These are phyloP conservation scores for Pseudobourletiella spinata DNA, from an alignment of 1,140 invertebrate species.

Conservation along the genomic window DNA sequence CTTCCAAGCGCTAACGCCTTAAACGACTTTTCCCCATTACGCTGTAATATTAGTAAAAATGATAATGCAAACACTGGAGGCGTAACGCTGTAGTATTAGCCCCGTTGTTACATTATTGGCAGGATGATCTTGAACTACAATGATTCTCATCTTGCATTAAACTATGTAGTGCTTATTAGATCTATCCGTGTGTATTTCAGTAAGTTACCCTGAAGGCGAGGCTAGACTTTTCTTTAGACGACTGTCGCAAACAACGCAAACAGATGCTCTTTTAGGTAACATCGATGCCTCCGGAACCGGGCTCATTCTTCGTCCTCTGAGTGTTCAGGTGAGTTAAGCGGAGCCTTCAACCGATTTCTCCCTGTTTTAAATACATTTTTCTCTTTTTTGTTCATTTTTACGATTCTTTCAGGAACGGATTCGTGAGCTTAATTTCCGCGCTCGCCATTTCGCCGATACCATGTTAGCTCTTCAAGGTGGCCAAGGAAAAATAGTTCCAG, in stretches of 20 bases:
- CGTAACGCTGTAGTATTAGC: no score
- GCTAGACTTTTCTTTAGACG: constrained; percentile 44
- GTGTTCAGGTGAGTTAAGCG: constrained; percentile 39
- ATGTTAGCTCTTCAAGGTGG: constrained; percentile 45
- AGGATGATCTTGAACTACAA: no score
- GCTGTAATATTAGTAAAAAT: no score
- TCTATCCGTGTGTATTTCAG: no score
- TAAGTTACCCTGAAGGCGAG: constrained; percentile 39
- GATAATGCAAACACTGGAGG: no score
- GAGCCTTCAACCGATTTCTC: neutral
- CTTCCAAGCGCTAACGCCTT: no score
- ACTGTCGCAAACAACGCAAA: constrained; percentile 48
- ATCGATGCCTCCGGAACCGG: constrained; percentile 40
- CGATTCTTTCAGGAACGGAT: constrained; percentile 41
- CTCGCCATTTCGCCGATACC: constrained; percentile 47
- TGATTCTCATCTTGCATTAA: no score
- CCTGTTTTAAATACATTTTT: constrained; percentile 22
- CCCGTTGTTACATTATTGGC: no score
- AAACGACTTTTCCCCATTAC: no score
- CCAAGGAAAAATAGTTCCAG: constrained; percentile 17
- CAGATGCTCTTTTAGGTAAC: constrained; percentile 45
- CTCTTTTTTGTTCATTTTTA: neutral
- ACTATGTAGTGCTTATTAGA: no score
- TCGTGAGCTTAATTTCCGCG: constrained; percentile 46
- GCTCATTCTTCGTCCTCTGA: constrained; percentile 43